These are phyloP conservation scores for Dione vanillae DNA, from an alignment of 2,888 invertebrate species.

Conservation along the genomic window DNA sequence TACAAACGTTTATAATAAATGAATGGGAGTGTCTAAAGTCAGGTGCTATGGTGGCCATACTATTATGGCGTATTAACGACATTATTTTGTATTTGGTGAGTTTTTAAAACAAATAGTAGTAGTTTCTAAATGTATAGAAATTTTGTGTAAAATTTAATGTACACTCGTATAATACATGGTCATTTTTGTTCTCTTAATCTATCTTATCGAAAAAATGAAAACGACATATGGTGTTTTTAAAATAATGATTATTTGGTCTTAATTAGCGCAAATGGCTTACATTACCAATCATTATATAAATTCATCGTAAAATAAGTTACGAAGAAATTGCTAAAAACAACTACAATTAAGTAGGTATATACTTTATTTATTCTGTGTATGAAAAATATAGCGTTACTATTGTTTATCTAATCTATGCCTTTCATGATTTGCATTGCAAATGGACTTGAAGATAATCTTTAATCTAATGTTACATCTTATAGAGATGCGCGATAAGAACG, in stretches of 20 bases:
- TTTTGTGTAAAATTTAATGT: neutral
- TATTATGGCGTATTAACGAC: neutral
- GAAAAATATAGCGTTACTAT: too few species aligned
- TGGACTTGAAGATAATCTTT: neutral
- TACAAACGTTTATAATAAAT: conserved; percentile 7
- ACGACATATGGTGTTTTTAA: too few species aligned
- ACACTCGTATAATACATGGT: too few species aligned
- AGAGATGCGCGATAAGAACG: neutral
- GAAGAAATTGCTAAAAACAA: too few species aligned
- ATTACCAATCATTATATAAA: too few species aligned
- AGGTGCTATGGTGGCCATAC: neutral
- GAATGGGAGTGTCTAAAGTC: neutral
- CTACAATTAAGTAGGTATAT: too few species aligned
- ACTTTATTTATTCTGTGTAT: too few species aligned
- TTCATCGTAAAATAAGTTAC: too few species aligned
- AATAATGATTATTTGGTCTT: too few species aligned
- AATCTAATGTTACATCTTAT: neutral
- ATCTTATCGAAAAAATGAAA: too few species aligned
- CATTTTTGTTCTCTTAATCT: too few species aligned
- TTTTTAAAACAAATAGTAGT: neutral
- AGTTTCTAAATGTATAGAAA: neutral
- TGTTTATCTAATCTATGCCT: neutral
- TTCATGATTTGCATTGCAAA: neutral
- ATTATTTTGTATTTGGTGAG: neutral
- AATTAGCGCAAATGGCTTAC: too few species aligned